Conservation (phyloP, 1,140 invertebrate species). For the Drosophila erecta region DNA sequence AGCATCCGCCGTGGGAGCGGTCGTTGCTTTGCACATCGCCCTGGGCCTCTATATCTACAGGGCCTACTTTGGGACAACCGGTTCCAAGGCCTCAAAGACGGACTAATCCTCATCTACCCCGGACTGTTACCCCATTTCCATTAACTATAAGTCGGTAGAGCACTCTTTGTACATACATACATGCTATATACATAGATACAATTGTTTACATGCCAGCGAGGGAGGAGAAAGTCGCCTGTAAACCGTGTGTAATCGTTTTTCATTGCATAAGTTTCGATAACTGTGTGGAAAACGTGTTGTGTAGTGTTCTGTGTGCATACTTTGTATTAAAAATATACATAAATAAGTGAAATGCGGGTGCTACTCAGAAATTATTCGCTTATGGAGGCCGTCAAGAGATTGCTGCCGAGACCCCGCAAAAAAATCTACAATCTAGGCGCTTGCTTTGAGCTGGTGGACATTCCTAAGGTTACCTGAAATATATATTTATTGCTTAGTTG, state of each 20-base stretch:
- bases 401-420: slow-evolving; percentile 45
- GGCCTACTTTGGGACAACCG: slow-evolving; percentile 88
- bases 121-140: slow-evolving; percentile 52
- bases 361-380: slow-evolving; percentile 45
- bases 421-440: slow-evolving; percentile 74
- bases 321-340: slow-evolving; percentile 47
- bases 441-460: slow-evolving; percentile 64
- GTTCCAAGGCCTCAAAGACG: slow-evolving; percentile 45
- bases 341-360: slow-evolving; percentile 39
- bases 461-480: slow-evolving; percentile 48
- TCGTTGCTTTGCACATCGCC: slow-evolving; percentile 89
- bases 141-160: slow-evolving; percentile 55
- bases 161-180: slow-evolving; percentile 27
- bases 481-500: not conserved
- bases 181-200: slow-evolving; percentile 9
- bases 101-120: slow-evolving; percentile 31
- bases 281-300: slow-evolving; percentile 44
- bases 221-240: slow-evolving; percentile 48
- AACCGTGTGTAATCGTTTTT: slow-evolving; percentile 57
- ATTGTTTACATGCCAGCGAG: slow-evolving; percentile 40
- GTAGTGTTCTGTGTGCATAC: slow-evolving; percentile 42
- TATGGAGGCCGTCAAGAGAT: slow-evolving; percentile 35
- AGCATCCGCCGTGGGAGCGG: slow-evolving; percentile 89
- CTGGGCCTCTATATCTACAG: slow-evolving; percentile 91
- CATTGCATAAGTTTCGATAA: slow-evolving; percentile 75